Percentiles rank a stretch among this genome's conserved stretches.
These are phyloP conservation scores for Bombus cullumanus DNA, from an alignment of 1,140 invertebrate genomes.

Conservation along the genomic window DNA sequence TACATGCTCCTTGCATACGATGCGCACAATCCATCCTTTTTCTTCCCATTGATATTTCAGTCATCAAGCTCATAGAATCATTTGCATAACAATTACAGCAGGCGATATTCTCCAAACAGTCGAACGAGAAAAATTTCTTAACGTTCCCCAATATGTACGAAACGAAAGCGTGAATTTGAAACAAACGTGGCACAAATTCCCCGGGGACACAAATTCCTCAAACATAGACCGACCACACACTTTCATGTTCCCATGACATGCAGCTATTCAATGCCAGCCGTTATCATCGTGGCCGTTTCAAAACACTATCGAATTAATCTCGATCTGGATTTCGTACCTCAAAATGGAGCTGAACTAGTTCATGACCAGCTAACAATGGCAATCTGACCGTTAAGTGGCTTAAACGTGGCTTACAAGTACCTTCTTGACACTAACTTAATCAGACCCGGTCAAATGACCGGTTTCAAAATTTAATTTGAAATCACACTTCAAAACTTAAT, in stretches of 20 bases:
- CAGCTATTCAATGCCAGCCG: slow-evolving; percentile 41
- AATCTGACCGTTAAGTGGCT: too few relatives aligned
- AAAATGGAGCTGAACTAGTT: neutral
- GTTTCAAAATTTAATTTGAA: too few relatives aligned
- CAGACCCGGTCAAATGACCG: too few relatives aligned
- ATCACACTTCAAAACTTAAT: fast-evolving
- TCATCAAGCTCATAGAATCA: neutral
- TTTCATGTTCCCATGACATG: slow-evolving; percentile 29
- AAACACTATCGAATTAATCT: neutral
- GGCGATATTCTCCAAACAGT: neutral
- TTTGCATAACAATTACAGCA: neutral
- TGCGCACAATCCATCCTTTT: neutral
- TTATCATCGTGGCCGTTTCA: slow-evolving; percentile 35
- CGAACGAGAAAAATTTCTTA: neutral
- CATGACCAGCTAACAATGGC: neutral
- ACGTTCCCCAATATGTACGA: neutral
- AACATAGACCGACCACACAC: neutral
- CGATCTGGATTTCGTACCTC: neutral
- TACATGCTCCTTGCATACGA: neutral
- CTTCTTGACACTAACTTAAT: too few relatives aligned
- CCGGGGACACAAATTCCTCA: slow-evolving; percentile 9
- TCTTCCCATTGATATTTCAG: neutral
- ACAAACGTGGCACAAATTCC: slow-evolving; percentile 31
- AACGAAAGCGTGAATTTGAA: slow-evolving; percentile 1
- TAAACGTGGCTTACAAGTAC: neutral